phyloP scores from a whole-genome alignment of 2,888 invertebrate genomes.

The Catonia carolina region DNA sequence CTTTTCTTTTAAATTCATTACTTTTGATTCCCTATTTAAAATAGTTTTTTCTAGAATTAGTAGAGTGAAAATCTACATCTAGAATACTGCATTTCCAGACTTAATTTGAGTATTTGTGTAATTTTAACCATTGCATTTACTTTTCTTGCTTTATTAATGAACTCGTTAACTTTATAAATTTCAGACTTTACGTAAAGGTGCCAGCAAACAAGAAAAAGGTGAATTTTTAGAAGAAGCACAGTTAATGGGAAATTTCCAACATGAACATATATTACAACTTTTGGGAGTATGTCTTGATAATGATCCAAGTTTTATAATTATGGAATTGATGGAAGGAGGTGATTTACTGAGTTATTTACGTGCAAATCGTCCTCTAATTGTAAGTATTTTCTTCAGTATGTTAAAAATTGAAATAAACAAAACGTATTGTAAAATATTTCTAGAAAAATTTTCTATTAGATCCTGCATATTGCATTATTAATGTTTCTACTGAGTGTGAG shows the following conservation, averaged over 20 bases:
- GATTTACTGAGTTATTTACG: conserved; percentile 88
- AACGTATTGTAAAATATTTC: too few species aligned
- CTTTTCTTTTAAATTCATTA: too few species aligned
- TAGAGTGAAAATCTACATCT: too few species aligned
- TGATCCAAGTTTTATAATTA: conserved; percentile 86
- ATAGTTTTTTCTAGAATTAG: too few species aligned
- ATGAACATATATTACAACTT: conserved; percentile 87
- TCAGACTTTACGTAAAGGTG: conserved; percentile 84
- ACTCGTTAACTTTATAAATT: too few species aligned
- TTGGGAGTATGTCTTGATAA: conserved; percentile 92
- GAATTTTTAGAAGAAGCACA: conserved; percentile 96
- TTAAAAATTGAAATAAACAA: background rate
- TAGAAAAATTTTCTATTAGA: too few species aligned
- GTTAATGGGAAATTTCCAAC: conserved; percentile 95
- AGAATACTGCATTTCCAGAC: too few species aligned
- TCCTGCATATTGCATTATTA: background rate
- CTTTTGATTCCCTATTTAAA: too few species aligned
- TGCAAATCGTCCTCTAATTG: conserved; percentile 67
- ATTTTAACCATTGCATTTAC: too few species aligned
- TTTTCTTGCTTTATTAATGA: too few species aligned
- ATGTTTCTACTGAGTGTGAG: too few species aligned
- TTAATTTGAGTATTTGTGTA: too few species aligned
- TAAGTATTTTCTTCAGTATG: conserved; percentile 42
- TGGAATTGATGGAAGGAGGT: conserved; percentile 97
- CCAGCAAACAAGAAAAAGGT: conserved; percentile 79